Conservation (phyloP, 2,113 vertebrate species). For the Lycaon pictus region DNA sequence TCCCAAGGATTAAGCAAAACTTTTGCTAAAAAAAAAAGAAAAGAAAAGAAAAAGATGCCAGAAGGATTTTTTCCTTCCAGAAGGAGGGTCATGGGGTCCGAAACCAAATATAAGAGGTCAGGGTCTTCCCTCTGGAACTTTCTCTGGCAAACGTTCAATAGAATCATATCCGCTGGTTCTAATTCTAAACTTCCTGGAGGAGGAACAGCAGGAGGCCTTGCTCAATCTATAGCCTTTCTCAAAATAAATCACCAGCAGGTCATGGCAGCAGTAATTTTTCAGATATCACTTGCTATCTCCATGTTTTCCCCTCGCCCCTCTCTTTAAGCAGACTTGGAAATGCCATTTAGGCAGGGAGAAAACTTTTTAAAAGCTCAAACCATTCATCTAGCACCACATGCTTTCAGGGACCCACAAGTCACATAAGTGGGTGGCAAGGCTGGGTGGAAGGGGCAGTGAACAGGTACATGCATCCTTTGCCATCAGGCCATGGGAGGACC, state of each 20-base stretch:
- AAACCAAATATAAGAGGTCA: neutral
- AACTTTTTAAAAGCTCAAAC: neutral
- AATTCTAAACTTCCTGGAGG: slow-evolving; percentile 69
- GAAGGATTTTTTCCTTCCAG: neutral
- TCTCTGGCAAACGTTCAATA: neutral
- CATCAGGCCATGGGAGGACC: neutral
- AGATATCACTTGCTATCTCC: neutral
- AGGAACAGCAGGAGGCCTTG: neutral
- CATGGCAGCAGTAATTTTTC: neutral
- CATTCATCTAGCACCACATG: fast-evolving
- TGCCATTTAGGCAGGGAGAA: neutral
- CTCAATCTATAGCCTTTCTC: slow-evolving; percentile 52
- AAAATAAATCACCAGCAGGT: slow-evolving; percentile 60
- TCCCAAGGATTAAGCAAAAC: slow-evolving; percentile 49
- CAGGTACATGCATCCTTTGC: fast-evolving
- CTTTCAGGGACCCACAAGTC: neutral
- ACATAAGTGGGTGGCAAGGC: fast-evolving
- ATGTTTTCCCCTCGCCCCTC: neutral
- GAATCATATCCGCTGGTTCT: slow-evolving; percentile 27
- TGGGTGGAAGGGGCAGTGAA: neutral
- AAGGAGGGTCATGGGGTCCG: slow-evolving; percentile 47
- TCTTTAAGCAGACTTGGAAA: neutral
- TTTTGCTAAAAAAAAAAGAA: slow-evolving; percentile 9
- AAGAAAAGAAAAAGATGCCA: slow-evolving; percentile 15
- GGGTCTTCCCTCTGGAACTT: slow-evolving; percentile 13